Evolutionary conservation across 2,113 vertebrate genomes (phyloP).

Genomic region (Gymnocephalus cernua): DNA sequence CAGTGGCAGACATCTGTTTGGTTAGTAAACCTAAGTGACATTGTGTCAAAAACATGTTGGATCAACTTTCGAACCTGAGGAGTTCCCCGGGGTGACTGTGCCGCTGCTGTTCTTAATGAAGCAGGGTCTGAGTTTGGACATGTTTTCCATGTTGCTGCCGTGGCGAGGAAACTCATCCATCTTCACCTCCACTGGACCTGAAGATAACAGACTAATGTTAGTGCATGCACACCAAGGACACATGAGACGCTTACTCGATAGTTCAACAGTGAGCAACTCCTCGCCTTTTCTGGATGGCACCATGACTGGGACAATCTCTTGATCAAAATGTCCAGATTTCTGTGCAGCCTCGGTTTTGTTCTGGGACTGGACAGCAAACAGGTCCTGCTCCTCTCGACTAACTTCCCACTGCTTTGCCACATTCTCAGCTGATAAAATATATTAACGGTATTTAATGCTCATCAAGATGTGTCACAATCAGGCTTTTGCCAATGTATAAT

Average conservation of each 20-base stretch:
- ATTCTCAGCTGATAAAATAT: slow-evolving; percentile 89
- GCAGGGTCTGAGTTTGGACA: slow-evolving; percentile 92
- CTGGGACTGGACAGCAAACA: slow-evolving; percentile 89
- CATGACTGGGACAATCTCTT: slow-evolving; percentile 92
- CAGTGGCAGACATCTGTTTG: background rate
- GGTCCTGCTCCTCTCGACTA: slow-evolving; percentile 91
- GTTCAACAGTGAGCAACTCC: background rate
- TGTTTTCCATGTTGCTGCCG: slow-evolving; percentile 87
- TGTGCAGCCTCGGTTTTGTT: slow-evolving; percentile 91
- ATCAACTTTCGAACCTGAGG: slow-evolving; percentile 87
- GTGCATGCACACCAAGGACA: background rate
- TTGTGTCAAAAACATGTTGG: background rate
- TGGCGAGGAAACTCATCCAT: slow-evolving; percentile 93
- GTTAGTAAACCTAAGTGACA: background rate
- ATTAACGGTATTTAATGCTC: background rate
- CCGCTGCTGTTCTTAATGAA: slow-evolving; percentile 92
- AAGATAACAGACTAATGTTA: slow-evolving; percentile 26
- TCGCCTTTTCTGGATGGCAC: slow-evolving; percentile 93
- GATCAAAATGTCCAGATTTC: slow-evolving; percentile 92
- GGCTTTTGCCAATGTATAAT: background rate
- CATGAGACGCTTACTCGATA: background rate
- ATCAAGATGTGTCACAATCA: background rate
- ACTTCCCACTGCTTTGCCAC: slow-evolving; percentile 93
- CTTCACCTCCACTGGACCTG: slow-evolving; percentile 92
- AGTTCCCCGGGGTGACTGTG: slow-evolving; percentile 93